These are phyloP conservation scores for Nansenia antarctica DNA, from an alignment of 2,113 vertebrate species.

Conservation along the genomic window DNA sequence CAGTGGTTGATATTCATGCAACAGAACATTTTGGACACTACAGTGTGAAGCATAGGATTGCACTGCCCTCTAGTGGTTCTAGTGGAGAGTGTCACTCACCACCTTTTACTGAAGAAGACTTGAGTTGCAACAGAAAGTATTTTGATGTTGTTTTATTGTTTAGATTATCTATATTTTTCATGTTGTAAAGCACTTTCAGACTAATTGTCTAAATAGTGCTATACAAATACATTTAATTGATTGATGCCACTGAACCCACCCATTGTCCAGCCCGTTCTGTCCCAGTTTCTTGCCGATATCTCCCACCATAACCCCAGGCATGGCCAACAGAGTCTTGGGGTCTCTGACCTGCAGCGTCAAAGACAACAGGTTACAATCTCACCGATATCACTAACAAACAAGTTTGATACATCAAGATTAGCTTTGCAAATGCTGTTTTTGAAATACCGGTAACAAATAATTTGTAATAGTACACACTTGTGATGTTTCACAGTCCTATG, in stretches of 20 bases:
- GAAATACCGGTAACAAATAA: neutral
- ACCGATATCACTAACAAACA: too few relatives aligned
- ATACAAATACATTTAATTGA: neutral
- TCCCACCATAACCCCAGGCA: constrained; percentile 91
- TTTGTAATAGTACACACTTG: too few relatives aligned
- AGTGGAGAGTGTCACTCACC: neutral
- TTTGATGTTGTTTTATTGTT: too few relatives aligned
- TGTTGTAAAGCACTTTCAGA: too few relatives aligned
- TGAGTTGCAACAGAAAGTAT: too few relatives aligned
- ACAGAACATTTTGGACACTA: too few relatives aligned
- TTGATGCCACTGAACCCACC: constrained; percentile 81
- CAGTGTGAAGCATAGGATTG: neutral
- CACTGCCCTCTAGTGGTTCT: constrained; percentile 35
- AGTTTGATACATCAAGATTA: neutral
- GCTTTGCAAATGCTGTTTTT: neutral
- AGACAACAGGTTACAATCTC: neutral
- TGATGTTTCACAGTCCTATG: too few relatives aligned
- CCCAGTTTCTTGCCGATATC: constrained; percentile 92
- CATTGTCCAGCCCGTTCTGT: constrained; percentile 91
- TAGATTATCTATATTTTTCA: too few relatives aligned
- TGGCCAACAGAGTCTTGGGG: constrained; percentile 84
- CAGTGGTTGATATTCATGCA: too few relatives aligned
- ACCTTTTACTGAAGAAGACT: neutral
- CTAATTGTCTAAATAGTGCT: too few relatives aligned
- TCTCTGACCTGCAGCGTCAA: constrained; percentile 88